Evolutionary conservation across 2,888 invertebrate species (phyloP), one percentile per base, ranked within the genome.

Genomic region (Dexiosoma caninum): DNA sequence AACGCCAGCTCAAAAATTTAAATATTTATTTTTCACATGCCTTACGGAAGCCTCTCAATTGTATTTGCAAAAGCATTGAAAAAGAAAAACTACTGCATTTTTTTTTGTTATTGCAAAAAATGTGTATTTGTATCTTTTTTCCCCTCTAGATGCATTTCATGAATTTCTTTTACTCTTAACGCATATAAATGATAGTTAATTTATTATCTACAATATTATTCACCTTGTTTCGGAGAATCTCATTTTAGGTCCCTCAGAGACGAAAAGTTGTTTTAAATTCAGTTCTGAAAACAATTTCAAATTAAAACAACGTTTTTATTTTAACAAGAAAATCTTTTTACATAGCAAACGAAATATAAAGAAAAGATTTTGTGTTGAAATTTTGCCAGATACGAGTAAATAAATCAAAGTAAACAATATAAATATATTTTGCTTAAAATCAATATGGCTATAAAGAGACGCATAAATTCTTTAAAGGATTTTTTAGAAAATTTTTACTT

Each of bases 371-470:
- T 70, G 67, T 79, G 51, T 76, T 78, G 57, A 64, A 59, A 74
- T 53, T 51, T 3, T 49, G 44, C 21, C 27, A 16, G 27, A 57
- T 44, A 35, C 32, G 44, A 64, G 2, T 32, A 37, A 40, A 35
- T 44, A 21, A 35, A 32, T 30, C 30, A 6, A 27, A 27, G 6
- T 49, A 37, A 30, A 53, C 16, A 19, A 2, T 21, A 32, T 10
- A n/a, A n/a, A n/a, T n/a, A n/a, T n/a, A n/a, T n/a, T n/a, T n/a
- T n/a, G n/a, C n/a, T n/a, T n/a, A n/a, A n/a, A n/a, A n/a, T 6
- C 27, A 27, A 6, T 19, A 87, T 87, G 86, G 82, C 85, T 23
- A 81, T 86, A 46, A 85, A 83, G 35, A 42, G 83, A 79, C 86
- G 72, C 19, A 46, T 83, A 19, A 77, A 84, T 82, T 86, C 86